Base-by-base conservation (phyloP, 2,888 invertebrate genomes). In the Orthosia gracilis region DNA sequence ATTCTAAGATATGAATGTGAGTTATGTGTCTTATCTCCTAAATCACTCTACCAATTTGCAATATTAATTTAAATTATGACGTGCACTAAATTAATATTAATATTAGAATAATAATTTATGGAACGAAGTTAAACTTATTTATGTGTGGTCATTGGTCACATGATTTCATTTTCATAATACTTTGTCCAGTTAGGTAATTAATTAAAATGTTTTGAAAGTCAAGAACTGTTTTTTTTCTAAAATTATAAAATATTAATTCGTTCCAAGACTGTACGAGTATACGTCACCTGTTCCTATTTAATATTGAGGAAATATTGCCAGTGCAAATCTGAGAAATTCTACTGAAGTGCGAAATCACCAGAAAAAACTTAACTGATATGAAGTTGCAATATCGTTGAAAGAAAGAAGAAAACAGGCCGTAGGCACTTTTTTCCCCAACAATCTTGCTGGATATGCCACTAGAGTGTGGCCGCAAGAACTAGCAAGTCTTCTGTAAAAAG, bases 51-150 rank as follows among this genome's bases (percentile, higher is more conserved):
- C 68, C 78, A 78, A 82, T 82, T 82, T 78, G 71, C 78, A 82
- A 82, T 82, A 82, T 82, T 82, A 82, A 82, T 82, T 82, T 82
- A 82, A 82, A 82, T 82, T 82, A 78, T 74, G 78, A 72, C 78
- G 59, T 52, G 58, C 18, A 57, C 61, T 82, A 82, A 82, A 82
- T 82, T 82, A 63, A 73, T 73, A 70, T 78, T 69, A 71, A 73
- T 81, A 73, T 81, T 69, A 57, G 76, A 75, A 58, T 63, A 54
- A 55, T 80, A 65, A 80, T 76, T 80, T 68, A 80, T 80, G 15
- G 17, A 61, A 55, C 13, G 47, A 61, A 57, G 58, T 57, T 62
- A 80, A 57, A 80, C 45, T 76, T 71, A 75, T 78, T 72, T 65
- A 67, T 66, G 61, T 63, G 78, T 54, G 65, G 65, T 49, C 71